These are phyloP conservation scores for Trididemnum nubilum DNA, from an alignment of 23 tunicate genomes.

Conservation along the genomic window DNA sequence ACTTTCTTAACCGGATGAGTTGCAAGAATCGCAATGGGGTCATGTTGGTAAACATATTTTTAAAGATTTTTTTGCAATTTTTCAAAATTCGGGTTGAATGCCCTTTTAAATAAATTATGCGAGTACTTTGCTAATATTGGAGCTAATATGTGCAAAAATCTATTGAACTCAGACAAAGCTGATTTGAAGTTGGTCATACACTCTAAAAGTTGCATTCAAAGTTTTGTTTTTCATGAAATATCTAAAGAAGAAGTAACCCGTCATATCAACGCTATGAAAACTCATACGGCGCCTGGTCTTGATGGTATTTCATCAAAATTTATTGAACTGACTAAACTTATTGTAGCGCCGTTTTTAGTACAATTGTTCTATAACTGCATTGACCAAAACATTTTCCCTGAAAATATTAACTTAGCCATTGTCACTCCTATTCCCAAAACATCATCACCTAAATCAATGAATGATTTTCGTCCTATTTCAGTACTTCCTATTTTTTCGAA, in stretches of 20 bases:
- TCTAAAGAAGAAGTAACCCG: background rate
- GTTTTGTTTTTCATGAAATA: too few relatives aligned
- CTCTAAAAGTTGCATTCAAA: too few relatives aligned
- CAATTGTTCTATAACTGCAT: conserved; percentile 5
- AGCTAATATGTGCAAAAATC: too few relatives aligned
- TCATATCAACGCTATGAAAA: background rate
- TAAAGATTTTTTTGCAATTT: too few relatives aligned
- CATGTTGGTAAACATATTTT: too few relatives aligned
- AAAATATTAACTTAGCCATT: conserved; percentile 2
- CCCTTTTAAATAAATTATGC: too few relatives aligned
- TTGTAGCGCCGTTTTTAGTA: background rate
- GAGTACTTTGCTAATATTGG: too few relatives aligned
- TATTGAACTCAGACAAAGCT: too few relatives aligned
- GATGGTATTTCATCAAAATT: background rate
- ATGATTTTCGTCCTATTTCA: conserved; percentile 8
- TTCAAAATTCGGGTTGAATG: too few relatives aligned
- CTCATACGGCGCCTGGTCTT: conserved; percentile 5
- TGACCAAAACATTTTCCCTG: background rate
- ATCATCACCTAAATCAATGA: background rate
- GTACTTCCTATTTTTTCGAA: conserved; percentile 4
- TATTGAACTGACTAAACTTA: conserved; percentile 6
- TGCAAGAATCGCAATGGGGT: too few relatives aligned
- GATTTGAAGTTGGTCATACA: too few relatives aligned
- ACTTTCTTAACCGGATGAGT: too few relatives aligned
- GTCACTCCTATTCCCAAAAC: background rate